Base-by-base conservation (phyloP, 2,888 invertebrate genomes). In the Salticus scenicus region DNA sequence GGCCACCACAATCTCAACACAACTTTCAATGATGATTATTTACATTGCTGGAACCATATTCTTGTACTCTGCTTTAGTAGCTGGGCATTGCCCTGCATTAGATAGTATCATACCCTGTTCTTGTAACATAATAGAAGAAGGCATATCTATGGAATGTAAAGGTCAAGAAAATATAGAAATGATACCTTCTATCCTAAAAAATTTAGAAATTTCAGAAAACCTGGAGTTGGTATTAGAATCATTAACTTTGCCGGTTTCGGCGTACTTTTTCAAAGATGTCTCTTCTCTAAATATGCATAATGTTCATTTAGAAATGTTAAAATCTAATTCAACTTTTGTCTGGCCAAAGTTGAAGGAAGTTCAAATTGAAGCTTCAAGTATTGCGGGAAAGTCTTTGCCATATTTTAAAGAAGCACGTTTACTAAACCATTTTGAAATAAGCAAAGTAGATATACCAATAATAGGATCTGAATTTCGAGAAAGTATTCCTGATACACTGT, bases 301-400 rank as follows among this genome's bases (percentile, higher is more conserved):
- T 12, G 57, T 57, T 2, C 57, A 24, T 12, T 1, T 57, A 4
- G 5, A 57, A 24, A 2, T 5, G 57, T 24, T 24, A 0, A 8
- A 4, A 7, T 7, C 8, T 24, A 57, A 24, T 24, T 57, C 57
- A 5, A 41, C 69, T 7, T 30, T 24, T 12, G 30, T 31, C 1
- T 84, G 83, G 83, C 75, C 83, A 20, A 72, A 57, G 51, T 27
- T 84, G 69, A 69, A 30, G 14, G 72, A 73, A 51, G 37, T 69
- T 8, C 63, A 69, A 0, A 73, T 84, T 72, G 83, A 84, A 67
- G 67, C 77, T 1, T 20, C 67, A 30, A 42, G 20, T n/a, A 42
- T 42, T 14, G n/a, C 24, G 14, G 64, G 24, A 5, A 47, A 37
- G 17, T 84, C 76, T 73, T 10, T 37, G 37, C 51, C 71, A 8